phyloP scores from a whole-genome alignment of 2,888 invertebrate genomes.

The Drosophila rellima region DNA sequence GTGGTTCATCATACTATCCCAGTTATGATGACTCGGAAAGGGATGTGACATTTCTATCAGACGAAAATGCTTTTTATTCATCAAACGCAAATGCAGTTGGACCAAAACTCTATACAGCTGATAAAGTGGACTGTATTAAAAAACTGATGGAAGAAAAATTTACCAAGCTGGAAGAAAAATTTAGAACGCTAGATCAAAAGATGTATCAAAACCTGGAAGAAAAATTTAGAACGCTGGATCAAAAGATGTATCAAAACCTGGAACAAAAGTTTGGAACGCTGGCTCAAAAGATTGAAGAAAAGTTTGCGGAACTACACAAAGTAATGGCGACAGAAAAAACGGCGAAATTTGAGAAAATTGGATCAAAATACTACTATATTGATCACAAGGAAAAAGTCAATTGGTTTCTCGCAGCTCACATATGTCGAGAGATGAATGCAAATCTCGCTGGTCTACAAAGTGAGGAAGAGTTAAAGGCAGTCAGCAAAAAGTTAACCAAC shows the following conservation, averaged over 20 bases:
- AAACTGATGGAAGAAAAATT: neutral
- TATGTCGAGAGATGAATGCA: neutral
- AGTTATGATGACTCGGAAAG: no score
- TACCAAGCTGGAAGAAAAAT: no score
- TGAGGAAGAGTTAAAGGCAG: neutral
- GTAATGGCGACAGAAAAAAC: neutral
- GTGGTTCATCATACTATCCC: no score
- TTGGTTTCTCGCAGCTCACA: neutral
- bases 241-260: no score
- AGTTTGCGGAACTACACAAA: neutral
- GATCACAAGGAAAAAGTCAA: neutral
- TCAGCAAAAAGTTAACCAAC: neutral
- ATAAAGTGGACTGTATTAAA: no score
- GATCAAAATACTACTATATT: neutral
- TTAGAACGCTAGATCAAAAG: no score
- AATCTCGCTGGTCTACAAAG: neutral
- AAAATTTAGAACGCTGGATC: no score
- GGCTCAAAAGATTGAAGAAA: neutral
- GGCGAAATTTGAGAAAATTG: neutral
- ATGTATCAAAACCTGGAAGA: no score
- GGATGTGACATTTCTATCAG: no score
- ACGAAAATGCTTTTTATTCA: no score
- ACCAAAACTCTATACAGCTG: no score
- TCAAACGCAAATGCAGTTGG: no score
- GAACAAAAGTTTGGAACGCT: neutral